Conservation (phyloP, 2,797 vertebrate species). For the Hapalemur alaotrensis region DNA sequence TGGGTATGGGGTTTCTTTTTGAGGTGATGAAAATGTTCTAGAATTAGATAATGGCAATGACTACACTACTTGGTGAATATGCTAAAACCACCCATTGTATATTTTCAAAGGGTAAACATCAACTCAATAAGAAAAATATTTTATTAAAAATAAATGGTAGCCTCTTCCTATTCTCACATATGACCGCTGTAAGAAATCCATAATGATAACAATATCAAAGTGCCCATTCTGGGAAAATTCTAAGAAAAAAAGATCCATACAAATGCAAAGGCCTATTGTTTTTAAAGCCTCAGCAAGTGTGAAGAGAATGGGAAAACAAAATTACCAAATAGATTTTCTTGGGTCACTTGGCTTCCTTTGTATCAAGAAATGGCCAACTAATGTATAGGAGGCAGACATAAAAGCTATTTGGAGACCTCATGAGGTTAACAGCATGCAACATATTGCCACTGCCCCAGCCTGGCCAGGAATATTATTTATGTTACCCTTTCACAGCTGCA, state of each 20-base stretch:
- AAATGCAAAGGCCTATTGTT: background rate
- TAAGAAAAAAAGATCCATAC: background rate
- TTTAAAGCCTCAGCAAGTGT: slow-evolving; percentile 17
- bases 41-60: background rate
- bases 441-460: slow-evolving; percentile 68
- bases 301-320: slow-evolving; percentile 33
- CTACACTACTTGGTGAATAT: background rate
- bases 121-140: background rate
- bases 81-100: background rate
- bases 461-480: slow-evolving; percentile 69
- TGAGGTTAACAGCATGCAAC: slow-evolving; percentile 59
- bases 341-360: slow-evolving; percentile 23
- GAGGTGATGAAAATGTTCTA: background rate
- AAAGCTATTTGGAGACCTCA: slow-evolving; percentile 59
- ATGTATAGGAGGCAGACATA: slow-evolving; percentile 51
- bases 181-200: background rate
- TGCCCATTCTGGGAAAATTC: background rate
- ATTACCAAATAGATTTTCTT: slow-evolving; percentile 22
- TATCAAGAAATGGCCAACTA: slow-evolving; percentile 31
- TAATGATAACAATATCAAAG: background rate
- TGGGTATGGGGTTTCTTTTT: background rate
- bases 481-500: slow-evolving; percentile 62
- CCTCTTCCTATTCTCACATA: background rate
- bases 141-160: background rate
- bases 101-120: background rate